These are phyloP conservation scores for Drosophila lini DNA, from an alignment of 1,140 invertebrate species.

Conservation along the genomic window DNA sequence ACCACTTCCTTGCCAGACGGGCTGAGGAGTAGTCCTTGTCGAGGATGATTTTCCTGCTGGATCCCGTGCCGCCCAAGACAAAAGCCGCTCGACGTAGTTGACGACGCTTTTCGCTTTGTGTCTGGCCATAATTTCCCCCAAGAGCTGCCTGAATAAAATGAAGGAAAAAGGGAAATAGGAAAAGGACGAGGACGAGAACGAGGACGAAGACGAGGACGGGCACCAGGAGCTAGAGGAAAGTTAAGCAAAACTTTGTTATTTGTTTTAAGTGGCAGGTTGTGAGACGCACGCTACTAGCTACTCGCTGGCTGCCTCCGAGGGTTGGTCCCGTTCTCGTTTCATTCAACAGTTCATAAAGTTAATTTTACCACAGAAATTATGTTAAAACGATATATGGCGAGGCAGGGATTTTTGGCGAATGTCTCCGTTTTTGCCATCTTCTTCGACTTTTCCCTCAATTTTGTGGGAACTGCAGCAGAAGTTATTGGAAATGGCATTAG, in stretches of 20 bases:
- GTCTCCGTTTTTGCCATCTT: slow-evolving; percentile 33
- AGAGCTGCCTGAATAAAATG: slow-evolving; percentile 43
- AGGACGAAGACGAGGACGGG: slow-evolving; percentile 3
- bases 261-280: slow-evolving; percentile 83
- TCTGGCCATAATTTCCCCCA: slow-evolving; percentile 80
- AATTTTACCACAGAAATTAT: slow-evolving; percentile 84
- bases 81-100: slow-evolving; percentile 64
- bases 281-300: slow-evolving; percentile 67
- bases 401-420: slow-evolving; percentile 57
- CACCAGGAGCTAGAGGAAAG: slow-evolving; percentile 63
- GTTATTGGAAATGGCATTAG: slow-evolving; percentile 75
- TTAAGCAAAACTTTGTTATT: slow-evolving; percentile 83
- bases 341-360: slow-evolving; percentile 84
- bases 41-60: slow-evolving; percentile 64
- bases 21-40: slow-evolving; percentile 36
- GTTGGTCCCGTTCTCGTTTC: slow-evolving; percentile 50
- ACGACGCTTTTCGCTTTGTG: slow-evolving; percentile 72
- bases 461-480: slow-evolving; percentile 72
- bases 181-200: slow-evolving; percentile 1
- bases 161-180: slow-evolving; percentile 10
- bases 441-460: slow-evolving; percentile 36
- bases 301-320: slow-evolving; percentile 41
- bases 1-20: slow-evolving; percentile 39
- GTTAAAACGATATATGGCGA: slow-evolving; percentile 82
- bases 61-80: slow-evolving; percentile 62